Evolutionary conservation across 1,140 invertebrate species (phyloP), one percentile per base, ranked within the genome.

Genomic region (Drosophila pseudoananassae): DNA sequence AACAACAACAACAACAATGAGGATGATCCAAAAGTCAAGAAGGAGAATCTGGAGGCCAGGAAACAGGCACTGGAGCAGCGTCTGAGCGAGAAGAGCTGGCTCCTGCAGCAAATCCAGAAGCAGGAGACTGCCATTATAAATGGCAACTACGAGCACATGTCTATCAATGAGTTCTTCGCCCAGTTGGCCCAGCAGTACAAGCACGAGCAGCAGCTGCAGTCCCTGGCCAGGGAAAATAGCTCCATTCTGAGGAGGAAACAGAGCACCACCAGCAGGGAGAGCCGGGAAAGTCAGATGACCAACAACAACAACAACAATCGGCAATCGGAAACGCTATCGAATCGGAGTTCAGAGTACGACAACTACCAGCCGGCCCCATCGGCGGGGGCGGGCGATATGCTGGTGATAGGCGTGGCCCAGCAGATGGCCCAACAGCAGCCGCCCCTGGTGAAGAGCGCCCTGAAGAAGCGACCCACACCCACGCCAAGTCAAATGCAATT

Each of bases 91-190:
- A 91, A 91, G 49, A 91, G 75, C 50, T 91, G 90, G 88, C 63
- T 91, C 9, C 47, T 90, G 50, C 90, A 91, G 49, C 90, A 91
- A 51, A 91, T 91, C 5, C 90, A 91, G 45, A 91, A 91, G 6
- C 87, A 91, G 25, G 90, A 91, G 53, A 51, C 87, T 0, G 78
- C 85, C 31, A 91, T 91, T 8, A 72, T 91, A 12, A 87, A 91
- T 55, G 90, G 90, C 12, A 91, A 91, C 45, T 91, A 90, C 54
- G 90, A 91, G 57, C 78, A 91, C 25, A 52, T 91, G 71, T 91
- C 84, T 15, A 58, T 91, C 23, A 90, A 91, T 40, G 90, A 91
- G 46, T 89, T 91, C 60, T 85, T 91, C 53, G 69, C 69, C 10
- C 90, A 85, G 38, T 14, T 91, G 20, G 84, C 89, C 1, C 76